A percentile compares a stretch with the other conserved stretches of the same genome.
These are phyloP conservation scores for Drosophila lacicola DNA, from an alignment of 2,888 invertebrate genomes.

Conservation along the genomic window DNA sequence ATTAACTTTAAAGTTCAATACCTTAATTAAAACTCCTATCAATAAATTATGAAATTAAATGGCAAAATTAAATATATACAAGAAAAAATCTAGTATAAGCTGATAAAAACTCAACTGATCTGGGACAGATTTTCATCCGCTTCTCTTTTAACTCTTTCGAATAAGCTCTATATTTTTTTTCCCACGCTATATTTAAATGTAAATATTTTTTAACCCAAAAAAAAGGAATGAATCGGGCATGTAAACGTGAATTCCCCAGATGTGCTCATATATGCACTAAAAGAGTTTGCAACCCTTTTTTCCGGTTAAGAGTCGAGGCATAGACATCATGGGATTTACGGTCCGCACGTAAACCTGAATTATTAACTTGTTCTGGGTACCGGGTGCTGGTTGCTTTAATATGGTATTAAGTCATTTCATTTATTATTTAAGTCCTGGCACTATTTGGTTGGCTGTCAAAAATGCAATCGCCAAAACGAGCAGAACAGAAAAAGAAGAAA, in stretches of 20 bases:
- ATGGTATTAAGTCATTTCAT: conserved; percentile 74
- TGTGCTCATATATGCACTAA: conserved; percentile 18
- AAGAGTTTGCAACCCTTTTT: conserved; percentile 18
- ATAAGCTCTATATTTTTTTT: neutral
- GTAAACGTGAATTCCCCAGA: conserved; percentile 16
- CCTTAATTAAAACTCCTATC: too few relatives aligned
- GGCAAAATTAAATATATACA: too few relatives aligned
- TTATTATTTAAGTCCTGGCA: conserved; percentile 68
- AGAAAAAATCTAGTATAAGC: too few relatives aligned
- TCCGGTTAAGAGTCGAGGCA: conserved; percentile 28
- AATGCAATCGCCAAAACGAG: conserved; percentile 62
- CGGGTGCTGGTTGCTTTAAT: conserved; percentile 58
- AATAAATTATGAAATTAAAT: too few relatives aligned
- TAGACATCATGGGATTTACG: conserved; percentile 50
- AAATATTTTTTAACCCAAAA: neutral
- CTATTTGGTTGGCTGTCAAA: conserved; percentile 67
- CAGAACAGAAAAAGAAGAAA: conserved; percentile 1
- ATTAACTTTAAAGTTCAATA: too few relatives aligned
- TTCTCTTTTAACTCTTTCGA: neutral
- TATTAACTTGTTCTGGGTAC: conserved; percentile 50
- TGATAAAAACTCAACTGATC: neutral
- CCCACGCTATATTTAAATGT: neutral
- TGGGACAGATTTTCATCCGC: too few relatives aligned
- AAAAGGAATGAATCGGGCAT: conserved; percentile 4
- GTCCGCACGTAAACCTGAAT: conserved; percentile 41